phyloP scores from a whole-genome alignment of 2,888 invertebrate species.

The Nymphalis urticae region DNA sequence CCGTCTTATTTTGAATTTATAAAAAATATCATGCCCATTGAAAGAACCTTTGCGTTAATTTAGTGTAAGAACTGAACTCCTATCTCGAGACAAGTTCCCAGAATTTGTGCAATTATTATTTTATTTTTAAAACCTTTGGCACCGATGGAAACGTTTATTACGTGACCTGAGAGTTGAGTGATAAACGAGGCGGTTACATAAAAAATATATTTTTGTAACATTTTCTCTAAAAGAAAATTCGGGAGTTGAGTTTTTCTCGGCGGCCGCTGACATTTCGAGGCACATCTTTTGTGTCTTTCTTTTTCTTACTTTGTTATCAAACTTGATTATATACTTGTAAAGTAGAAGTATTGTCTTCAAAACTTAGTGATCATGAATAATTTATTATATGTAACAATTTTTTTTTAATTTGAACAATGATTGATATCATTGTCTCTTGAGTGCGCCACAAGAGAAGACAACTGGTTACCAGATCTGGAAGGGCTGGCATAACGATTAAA shows the following conservation, averaged over 20 bases:
- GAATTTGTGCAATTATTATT: neutral
- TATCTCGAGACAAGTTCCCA: neutral
- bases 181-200: conserved; percentile 3
- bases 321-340: neutral
- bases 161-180: conserved; percentile 5
- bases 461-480: no score
- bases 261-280: conserved; percentile 1
- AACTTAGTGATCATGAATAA: no score
- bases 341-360: neutral
- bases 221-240: neutral
- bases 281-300: neutral
- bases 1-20: no score
- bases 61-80: no score
- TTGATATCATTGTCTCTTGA: no score
- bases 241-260: neutral
- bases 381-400: no score
- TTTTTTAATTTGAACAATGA: no score
- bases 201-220: neutral
- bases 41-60: no score
- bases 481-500: no score
- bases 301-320: conserved; percentile 1
- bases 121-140: neutral
- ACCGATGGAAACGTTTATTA: conserved; percentile 1
- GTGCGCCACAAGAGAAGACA: no score
- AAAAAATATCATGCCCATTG: no score